Base-by-base conservation (phyloP, 1,140 invertebrate genomes). In the Onthophagus taurus region DNA sequence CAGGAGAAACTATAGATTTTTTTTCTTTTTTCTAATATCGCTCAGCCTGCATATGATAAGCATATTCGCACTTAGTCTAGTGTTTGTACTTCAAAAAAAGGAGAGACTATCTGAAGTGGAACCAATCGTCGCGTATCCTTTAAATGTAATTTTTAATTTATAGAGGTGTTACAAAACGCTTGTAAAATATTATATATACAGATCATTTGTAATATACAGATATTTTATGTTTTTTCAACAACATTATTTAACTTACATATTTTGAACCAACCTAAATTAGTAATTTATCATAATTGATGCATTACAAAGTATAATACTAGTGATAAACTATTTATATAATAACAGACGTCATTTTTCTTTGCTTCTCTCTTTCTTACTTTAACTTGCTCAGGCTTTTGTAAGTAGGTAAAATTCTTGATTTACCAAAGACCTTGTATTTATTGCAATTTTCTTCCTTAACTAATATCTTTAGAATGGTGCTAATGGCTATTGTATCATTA, bases 1-100 rank as follows among this genome's bases (percentile, higher is more conserved):
- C 39, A 80, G 94, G 50, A 78, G 95, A 53, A 99, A 99, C 71
- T 99, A 99, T 67, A 77, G 95, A 59, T 96, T 93, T 69, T 97
- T 97, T 74, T 96, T 97, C 72, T 89, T 97, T 72, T 99, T 99
- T 69, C 80, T 99, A 20, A 76, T 97, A 55, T 96, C 92, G 43
- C 73, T 99, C 21, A 92, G 88, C 58, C 75, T 95, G 59, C 96
- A 99, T 66, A 99, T 98, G 91, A 77, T 96, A 52, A 88, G 86
- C 65, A 94, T 99, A 66, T 97, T 98, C 71, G 77, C 80, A 34
- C 78, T 96, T 51, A 94, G 91, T 68, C 71, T 97, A 42, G 78
- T 94, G 58, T 96, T 85, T 69, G 83, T 97, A 42, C 74, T 97
- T 57, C 74, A 90, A 55, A 81, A 87, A 65, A 88, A 85, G 64